Evolutionary conservation across 2,888 invertebrate genomes (phyloP), one percentile per base, ranked within the genome.

Genomic region (Machimus rusticus): DNA sequence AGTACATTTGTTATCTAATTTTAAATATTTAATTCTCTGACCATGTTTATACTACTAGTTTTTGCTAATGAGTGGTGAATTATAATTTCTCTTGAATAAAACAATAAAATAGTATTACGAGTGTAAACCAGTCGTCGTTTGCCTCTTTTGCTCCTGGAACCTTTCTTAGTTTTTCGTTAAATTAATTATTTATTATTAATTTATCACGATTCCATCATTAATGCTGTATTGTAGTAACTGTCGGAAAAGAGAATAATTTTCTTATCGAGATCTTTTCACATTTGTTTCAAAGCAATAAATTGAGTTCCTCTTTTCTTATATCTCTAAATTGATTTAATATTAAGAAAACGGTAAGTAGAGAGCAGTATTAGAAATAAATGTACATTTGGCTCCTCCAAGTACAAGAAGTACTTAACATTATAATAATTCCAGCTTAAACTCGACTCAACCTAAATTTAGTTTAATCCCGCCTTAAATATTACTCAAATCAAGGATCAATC

Each of bases 91-190:
- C 81, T 51, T 51, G 31, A 81, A 43, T 81, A 81, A 81, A 81
- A 81, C 81, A 81, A 81, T 81, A 81, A 81, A 81, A 81, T 81
- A 81, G 81, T 81, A 81, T 81, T 81, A 81, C 81, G 81, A 81
- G 81, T 81, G 81, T 81, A 81, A 28, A 81, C 34, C n/a, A 19
- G 28, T 66, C 28, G 66, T 66, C 66, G 66, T 66, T 66, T 66
- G 66, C 66, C 12, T 46, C 14, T 55, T 55, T 8, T 55, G 19
- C 19, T 55, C 55, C 55, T 55, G 55, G 19, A 55, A 51, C 51
- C n/a, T 51, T 0, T n/a, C 8, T 51, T n/a, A 51, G 51, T 51
- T 16, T 51, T n/a, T 51, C 16, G 51, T 51, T 51, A 51, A 51
- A 51, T 14, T 51, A 16, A 5, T 51, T 28, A 28, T 28, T 51